Evolutionary conservation across 2,797 vertebrate genomes (phyloP).

Genomic region (Lutjanus argentimaculatus): DNA sequence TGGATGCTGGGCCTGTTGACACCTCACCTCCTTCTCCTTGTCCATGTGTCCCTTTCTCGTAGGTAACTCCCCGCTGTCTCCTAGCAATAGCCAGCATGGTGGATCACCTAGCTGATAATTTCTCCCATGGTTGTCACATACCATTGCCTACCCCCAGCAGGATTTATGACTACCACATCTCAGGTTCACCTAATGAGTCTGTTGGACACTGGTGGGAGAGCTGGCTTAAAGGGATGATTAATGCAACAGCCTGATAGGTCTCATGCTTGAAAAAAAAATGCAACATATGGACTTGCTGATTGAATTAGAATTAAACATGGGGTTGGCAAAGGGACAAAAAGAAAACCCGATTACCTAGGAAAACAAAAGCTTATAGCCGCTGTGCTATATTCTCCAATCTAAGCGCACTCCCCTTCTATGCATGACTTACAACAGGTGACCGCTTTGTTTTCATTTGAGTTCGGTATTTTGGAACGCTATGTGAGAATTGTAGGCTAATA

Average conservation of each 20-base stretch:
- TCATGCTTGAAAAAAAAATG: slow-evolving; percentile 54
- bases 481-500: slow-evolving; percentile 66
- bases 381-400: slow-evolving; percentile 2
- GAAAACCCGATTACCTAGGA: slow-evolving; percentile 50
- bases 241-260: slow-evolving; percentile 74
- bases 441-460: slow-evolving; percentile 55
- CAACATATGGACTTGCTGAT: slow-evolving; percentile 66
- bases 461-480: slow-evolving; percentile 52
- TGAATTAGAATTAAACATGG: slow-evolving; percentile 65
- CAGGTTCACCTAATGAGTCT: slow-evolving; percentile 79
- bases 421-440: slow-evolving; percentile 54
- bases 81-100: slow-evolving; percentile 87
- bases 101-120: slow-evolving; percentile 74
- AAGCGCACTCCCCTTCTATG: slow-evolving; percentile 18
- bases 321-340: slow-evolving; percentile 49
- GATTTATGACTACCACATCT: slow-evolving; percentile 78
- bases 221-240: slow-evolving; percentile 71
- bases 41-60: slow-evolving; percentile 28
- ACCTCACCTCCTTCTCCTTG: slow-evolving; percentile 52
- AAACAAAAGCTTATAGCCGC: slow-evolving; percentile 36
- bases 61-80: slow-evolving; percentile 84
- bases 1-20: slow-evolving; percentile 65
- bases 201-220: slow-evolving; percentile 74
- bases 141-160: slow-evolving; percentile 51
- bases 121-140: slow-evolving; percentile 78